phyloP scores from a whole-genome alignment of 2,797 vertebrate species.

The Caiman crocodilus region DNA sequence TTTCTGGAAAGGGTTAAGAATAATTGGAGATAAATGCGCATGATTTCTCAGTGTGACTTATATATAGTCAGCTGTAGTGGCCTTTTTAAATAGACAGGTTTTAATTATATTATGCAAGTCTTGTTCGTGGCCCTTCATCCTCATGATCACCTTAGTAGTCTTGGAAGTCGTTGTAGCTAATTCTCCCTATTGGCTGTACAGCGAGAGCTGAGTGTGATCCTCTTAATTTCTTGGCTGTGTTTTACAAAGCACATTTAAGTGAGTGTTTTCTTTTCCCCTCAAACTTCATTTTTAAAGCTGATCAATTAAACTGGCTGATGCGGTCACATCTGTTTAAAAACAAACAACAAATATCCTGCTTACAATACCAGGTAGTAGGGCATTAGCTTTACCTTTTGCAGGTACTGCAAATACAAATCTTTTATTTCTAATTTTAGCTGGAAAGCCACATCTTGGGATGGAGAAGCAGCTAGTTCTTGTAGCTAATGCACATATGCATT shows the following conservation, averaged over 20 bases:
- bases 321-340: too few relatives aligned
- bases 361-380: not conserved
- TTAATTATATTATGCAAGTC: not conserved
- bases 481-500: conserved; percentile 99
- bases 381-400: not conserved
- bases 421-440: conserved; percentile 81
- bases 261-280: not conserved
- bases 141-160: not conserved
- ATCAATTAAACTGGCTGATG: not conserved
- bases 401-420: not conserved
- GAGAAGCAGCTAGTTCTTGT: conserved; percentile 96
- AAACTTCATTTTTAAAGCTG: not conserved
- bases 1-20: not conserved
- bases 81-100: not conserved
- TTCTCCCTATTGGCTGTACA: not conserved
- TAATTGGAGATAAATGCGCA: not conserved
- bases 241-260: not conserved
- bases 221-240: not conserved
- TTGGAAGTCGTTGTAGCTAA: not conserved
- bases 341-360: not conserved
- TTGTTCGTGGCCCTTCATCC: not conserved
- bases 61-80: not conserved
- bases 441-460: conserved; percentile 91
- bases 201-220: not conserved
- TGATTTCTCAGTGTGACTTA: not conserved